A percentile compares a stretch with the other conserved stretches of the same genome.
These are phyloP conservation scores for Botia kubotai DNA, from an alignment of 2,797 vertebrate species.

Conservation along the genomic window DNA sequence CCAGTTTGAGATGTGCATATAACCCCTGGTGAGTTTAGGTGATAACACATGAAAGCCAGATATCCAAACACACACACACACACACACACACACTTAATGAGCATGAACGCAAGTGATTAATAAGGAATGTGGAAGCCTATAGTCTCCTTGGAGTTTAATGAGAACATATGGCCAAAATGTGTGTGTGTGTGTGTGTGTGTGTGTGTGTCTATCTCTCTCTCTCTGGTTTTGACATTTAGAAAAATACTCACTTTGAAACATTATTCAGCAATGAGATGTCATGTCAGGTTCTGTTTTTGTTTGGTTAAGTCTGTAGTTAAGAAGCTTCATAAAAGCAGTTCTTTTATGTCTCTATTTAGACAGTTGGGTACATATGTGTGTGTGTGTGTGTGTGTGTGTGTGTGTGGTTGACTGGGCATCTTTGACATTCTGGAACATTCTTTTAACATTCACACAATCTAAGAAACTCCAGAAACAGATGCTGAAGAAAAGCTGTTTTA, in stretches of 20 bases:
- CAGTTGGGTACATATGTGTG: neutral
- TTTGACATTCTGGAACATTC: slow-evolving; percentile 6
- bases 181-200: slow-evolving; percentile 12
- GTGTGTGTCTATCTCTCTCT: neutral
- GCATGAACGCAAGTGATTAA: slow-evolving; percentile 60
- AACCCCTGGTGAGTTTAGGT: slow-evolving; percentile 51
- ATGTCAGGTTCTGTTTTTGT: no score
- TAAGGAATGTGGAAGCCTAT: slow-evolving; percentile 63
- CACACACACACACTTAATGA: slow-evolving; percentile 39
- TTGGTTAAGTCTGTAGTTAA: no score
- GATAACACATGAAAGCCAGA: slow-evolving; percentile 54
- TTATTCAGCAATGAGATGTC: no score
- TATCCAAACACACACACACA: slow-evolving; percentile 32
- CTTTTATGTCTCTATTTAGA: no score
- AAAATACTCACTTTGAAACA: neutral
- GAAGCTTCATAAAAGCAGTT: no score
- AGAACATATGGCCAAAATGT: slow-evolving; percentile 69
- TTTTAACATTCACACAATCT: neutral
- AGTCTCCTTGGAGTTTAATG: slow-evolving; percentile 60
- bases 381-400: no score
- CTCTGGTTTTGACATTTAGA: neutral
- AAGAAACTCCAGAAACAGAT: neutral
- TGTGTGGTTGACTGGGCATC: neutral
- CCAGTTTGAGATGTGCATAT: slow-evolving; percentile 25
- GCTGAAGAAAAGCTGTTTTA: slow-evolving; percentile 15